These are phyloP conservation scores for Scelioninae gen. 1 DNA, from an alignment of 2,888 invertebrate genomes.

Conservation along the genomic window DNA sequence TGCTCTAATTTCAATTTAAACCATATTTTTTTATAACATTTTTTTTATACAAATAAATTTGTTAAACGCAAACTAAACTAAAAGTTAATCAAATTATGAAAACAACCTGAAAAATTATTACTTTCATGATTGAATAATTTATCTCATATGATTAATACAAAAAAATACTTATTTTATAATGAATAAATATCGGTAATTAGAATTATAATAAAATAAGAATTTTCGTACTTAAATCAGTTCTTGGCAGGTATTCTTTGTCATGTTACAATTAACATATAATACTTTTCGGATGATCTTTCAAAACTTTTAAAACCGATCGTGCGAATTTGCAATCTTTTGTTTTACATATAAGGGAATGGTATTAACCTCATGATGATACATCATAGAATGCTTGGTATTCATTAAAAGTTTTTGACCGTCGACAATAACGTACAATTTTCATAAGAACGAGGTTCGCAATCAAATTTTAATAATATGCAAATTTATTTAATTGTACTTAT, in stretches of 20 bases:
- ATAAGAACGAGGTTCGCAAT: constrained; percentile 25
- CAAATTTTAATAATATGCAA: constrained; percentile 24
- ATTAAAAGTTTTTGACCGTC: constrained; percentile 48
- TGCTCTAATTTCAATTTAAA: not conserved
- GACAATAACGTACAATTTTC: constrained; percentile 40
- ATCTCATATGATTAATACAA: too few relatives aligned
- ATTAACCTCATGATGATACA: constrained; percentile 53
- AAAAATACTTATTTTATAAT: too few relatives aligned
- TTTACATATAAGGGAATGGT: constrained; percentile 43
- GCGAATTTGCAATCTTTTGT: constrained; percentile 39
- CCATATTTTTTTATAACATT: too few relatives aligned
- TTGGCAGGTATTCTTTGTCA: too few relatives aligned
- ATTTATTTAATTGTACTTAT: constrained; percentile 36
- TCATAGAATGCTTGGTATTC: constrained; percentile 43
- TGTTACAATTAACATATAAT: not conserved
- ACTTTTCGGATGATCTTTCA: not conserved
- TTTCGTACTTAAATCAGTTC: too few relatives aligned
- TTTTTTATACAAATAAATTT: too few relatives aligned
- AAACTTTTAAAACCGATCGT: constrained; percentile 2
- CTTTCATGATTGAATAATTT: too few relatives aligned
- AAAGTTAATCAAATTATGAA: too few relatives aligned
- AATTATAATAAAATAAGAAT: too few relatives aligned
- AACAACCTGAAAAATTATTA: too few relatives aligned
- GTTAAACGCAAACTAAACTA: too few relatives aligned
- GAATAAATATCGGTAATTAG: too few relatives aligned